phyloP scores from a whole-genome alignment of 2,113 vertebrate species.

The Tupaia tana region DNA sequence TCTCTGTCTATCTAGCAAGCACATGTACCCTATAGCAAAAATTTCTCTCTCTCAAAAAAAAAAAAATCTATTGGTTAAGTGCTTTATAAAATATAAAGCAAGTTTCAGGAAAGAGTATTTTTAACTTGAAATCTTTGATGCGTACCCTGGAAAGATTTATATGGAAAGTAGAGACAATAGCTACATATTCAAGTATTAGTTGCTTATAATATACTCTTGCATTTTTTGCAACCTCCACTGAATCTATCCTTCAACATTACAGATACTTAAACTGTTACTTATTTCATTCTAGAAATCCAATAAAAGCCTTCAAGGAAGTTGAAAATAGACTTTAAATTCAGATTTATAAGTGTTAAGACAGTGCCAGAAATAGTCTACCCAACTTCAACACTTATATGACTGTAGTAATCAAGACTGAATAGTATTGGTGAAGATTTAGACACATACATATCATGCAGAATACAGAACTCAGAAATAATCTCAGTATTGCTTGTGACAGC shows the following conservation, averaged over 20 bases:
- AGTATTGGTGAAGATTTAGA: not conserved
- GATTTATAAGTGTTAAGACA: not conserved
- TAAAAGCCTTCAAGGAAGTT: not conserved
- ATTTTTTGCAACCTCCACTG: not conserved
- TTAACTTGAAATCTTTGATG: not conserved
- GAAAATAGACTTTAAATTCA: conserved; percentile 35
- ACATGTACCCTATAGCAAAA: no score
- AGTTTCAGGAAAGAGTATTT: not conserved
- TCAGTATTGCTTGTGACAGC: not conserved
- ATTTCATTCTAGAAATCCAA: not conserved
- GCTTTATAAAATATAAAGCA: not conserved
- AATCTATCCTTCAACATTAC: not conserved
- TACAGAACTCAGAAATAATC: not conserved
- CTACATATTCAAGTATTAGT: not conserved
- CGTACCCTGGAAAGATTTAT: not conserved
- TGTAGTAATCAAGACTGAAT: not conserved
- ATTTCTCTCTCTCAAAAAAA: no score
- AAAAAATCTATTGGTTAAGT: not conserved
- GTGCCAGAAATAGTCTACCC: not conserved
- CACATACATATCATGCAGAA: not conserved
- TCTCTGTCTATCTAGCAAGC: no score
- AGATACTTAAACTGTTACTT: not conserved
- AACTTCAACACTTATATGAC: not conserved
- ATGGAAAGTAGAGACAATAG: not conserved
- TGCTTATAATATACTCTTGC: not conserved